Percentiles rank a stretch among this genome's conserved stretches.
Conservation (phyloP, 2,797 vertebrate genomes). For the Falco berigora region DNA sequence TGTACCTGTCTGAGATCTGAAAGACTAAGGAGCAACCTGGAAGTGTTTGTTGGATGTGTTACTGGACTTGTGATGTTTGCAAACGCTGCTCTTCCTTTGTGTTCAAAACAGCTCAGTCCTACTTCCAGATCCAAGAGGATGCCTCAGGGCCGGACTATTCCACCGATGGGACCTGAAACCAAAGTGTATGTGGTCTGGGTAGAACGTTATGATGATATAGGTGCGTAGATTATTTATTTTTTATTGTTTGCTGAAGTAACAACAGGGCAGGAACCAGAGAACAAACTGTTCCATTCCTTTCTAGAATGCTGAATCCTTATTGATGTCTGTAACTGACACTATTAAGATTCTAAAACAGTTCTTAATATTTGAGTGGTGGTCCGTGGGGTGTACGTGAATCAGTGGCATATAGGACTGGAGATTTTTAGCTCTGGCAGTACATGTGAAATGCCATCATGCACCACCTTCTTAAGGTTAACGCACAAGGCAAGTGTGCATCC, state of each 20-base stretch:
- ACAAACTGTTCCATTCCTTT: not conserved
- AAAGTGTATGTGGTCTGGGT: slow-evolving; percentile 96
- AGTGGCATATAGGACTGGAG: not conserved
- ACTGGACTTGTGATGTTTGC: not conserved
- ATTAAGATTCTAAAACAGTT: not conserved
- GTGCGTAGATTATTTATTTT: slow-evolving; percentile 55
- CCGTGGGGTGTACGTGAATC: not conserved
- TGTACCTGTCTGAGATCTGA: not conserved
- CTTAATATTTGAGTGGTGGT: not conserved
- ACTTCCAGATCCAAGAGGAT: slow-evolving; percentile 86
- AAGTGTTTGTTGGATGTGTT: not conserved
- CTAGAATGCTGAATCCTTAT: not conserved
- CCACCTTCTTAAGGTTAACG: not conserved
- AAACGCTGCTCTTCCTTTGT: not conserved
- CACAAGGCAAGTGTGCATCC: not conserved
- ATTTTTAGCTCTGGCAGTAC: not conserved
- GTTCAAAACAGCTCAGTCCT: slow-evolving; percentile 80
- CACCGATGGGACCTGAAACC: slow-evolving; percentile 91
- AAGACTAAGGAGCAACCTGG: not conserved
- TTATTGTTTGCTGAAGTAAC: not conserved
- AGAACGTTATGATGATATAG: slow-evolving; percentile 93
- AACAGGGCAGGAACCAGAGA: not conserved
- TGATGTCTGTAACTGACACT: not conserved
- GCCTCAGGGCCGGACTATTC: slow-evolving; percentile 85
- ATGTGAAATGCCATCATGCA: not conserved